These are phyloP conservation scores for Atherinomorus stipes DNA, from an alignment of 2,113 vertebrate genomes.

Conservation along the genomic window DNA sequence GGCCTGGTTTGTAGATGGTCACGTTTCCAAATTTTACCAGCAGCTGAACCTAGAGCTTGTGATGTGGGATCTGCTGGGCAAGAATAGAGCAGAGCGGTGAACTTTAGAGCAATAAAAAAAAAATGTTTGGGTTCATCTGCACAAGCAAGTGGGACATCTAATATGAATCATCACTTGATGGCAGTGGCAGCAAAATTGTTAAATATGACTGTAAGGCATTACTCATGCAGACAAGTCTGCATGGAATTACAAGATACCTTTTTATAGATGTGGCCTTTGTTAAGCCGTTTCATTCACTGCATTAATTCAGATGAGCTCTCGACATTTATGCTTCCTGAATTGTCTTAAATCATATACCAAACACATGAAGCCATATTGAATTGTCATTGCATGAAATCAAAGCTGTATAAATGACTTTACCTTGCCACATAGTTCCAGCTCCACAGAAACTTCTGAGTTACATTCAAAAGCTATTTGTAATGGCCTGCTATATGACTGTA, in stretches of 20 bases:
- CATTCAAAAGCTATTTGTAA: too few species aligned
- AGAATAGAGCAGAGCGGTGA: neutral
- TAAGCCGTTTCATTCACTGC: conserved; percentile 12
- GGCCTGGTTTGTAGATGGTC: too few species aligned
- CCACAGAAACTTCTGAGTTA: too few species aligned
- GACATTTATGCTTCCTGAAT: conserved; percentile 1
- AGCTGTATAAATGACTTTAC: too few species aligned
- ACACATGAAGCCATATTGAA: too few species aligned
- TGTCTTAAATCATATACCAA: too few species aligned
- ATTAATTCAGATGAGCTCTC: conserved; percentile 16
- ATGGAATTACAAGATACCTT: conserved; percentile 6
- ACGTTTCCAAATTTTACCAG: too few species aligned
- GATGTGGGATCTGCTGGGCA: neutral
- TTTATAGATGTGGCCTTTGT: conserved; percentile 2
- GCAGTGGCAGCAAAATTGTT: conserved; percentile 9
- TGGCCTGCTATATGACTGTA: too few species aligned
- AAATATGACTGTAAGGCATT: conserved; percentile 9
- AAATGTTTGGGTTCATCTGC: conserved; percentile 7
- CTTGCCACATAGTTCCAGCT: too few species aligned
- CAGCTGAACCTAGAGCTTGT: neutral
- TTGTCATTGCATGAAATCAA: too few species aligned
- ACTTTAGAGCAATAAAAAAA: neutral
- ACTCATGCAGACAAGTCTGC: neutral
- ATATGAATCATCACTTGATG: neutral
- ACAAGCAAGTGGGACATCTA: neutral